Conservation (phyloP, 2,888 invertebrate species). For the Aplocera efformata region DNA sequence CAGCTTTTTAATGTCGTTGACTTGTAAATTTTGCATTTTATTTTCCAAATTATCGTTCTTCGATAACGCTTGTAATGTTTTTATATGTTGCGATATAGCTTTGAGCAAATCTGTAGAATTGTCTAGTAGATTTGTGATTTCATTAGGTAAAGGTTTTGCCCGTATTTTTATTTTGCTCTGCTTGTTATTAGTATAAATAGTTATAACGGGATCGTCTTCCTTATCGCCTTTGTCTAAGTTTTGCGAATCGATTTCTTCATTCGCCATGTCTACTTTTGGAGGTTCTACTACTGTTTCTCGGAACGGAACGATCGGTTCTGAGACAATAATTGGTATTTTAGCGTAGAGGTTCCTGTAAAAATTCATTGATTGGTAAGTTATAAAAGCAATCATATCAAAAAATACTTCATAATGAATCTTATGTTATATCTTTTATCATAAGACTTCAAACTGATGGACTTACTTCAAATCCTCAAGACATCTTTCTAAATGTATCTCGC, state of each 20-base stretch:
- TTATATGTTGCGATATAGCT: slow-evolving; percentile 77
- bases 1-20: slow-evolving; percentile 54
- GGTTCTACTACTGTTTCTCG: slow-evolving; percentile 94
- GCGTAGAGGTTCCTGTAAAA: slow-evolving; percentile 84
- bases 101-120: slow-evolving; percentile 86
- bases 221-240: slow-evolving; percentile 69
- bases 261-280: slow-evolving; percentile 91
- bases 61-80: slow-evolving; percentile 56
- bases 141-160: slow-evolving; percentile 87
- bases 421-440: no score
- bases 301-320: slow-evolving; percentile 97
- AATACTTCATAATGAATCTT: no score
- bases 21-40: slow-evolving; percentile 47
- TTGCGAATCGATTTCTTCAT: slow-evolving; percentile 88
- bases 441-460: no score
- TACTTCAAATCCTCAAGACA: slow-evolving; percentile 94
- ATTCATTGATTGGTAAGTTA: not conserved
- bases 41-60: slow-evolving; percentile 61
- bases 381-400: no score
- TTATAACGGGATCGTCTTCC: slow-evolving; percentile 75
- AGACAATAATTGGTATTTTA: slow-evolving; percentile 92
- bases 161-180: slow-evolving; percentile 86
- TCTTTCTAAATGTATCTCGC: slow-evolving; percentile 97
- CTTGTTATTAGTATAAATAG: slow-evolving; percentile 85
- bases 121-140: slow-evolving; percentile 86